These are phyloP conservation scores for Pseudorhiza aurosa DNA, from an alignment of 30 jellyfish, hydroid and myxozoan species.

Conservation along the genomic window DNA sequence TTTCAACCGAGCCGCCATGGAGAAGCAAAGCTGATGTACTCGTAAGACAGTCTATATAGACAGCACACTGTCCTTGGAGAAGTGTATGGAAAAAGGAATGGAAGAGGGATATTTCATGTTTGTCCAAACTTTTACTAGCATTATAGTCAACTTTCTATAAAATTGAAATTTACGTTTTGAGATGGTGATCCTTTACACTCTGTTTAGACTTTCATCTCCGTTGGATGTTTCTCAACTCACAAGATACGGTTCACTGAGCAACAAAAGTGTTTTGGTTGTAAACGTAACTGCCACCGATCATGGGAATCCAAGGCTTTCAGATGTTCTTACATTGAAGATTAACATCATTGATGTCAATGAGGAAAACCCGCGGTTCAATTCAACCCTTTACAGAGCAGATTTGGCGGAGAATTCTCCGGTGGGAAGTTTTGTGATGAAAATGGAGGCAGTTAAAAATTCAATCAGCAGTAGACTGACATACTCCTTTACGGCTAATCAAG, in stretches of 20 bases:
- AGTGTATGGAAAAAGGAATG: too few species aligned
- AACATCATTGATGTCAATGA: conserved; percentile 55
- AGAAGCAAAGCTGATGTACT: too few species aligned
- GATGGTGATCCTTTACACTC: too few species aligned
- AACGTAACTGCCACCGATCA: conserved; percentile 50
- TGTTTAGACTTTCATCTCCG: conserved; percentile 5
- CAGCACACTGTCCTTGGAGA: too few species aligned
- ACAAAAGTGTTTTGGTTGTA: not conserved
- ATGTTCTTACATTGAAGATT: not conserved
- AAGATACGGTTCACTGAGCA: conserved; percentile 22
- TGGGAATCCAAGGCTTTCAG: conserved; percentile 39
- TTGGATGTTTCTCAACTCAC: conserved; percentile 32
- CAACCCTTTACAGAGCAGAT: conserved; percentile 11
- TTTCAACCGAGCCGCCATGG: too few species aligned
- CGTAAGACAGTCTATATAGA: too few species aligned
- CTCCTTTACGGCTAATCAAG: conserved; percentile 15
- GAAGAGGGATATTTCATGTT: too few species aligned
- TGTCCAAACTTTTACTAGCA: too few species aligned
- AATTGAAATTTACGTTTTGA: too few species aligned
- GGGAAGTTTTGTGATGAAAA: conserved; percentile 15
- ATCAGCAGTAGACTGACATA: conserved; percentile 29
- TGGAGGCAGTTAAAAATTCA: conserved; percentile 48
- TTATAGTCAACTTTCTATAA: too few species aligned
- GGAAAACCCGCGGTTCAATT: conserved; percentile 60
- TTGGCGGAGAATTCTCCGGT: conserved; percentile 23